Evolutionary conservation across 2,113 vertebrate genomes (phyloP), one percentile per base, ranked within the genome.

Genomic region (Todiramphus chloris): DNA sequence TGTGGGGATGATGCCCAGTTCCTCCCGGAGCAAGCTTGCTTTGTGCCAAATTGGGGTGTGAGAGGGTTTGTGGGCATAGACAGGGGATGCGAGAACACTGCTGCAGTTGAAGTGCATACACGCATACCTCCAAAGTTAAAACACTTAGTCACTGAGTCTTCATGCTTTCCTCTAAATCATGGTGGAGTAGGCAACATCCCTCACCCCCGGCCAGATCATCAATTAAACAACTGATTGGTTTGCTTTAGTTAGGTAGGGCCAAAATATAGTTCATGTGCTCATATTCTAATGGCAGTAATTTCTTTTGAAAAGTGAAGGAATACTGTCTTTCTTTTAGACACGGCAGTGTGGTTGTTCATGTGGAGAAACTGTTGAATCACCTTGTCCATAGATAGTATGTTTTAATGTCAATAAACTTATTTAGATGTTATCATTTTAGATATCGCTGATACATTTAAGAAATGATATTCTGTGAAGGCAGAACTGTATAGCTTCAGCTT

Each of bases 11-110:
- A 25, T 93, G 33, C 30, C 67, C 19, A 4, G 0, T 68, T 82
- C 8, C 5, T 31, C 39, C 31, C 23, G 30, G 51, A 75, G 6
- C 0, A 0, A 72, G 16, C n/a, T 51, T 25, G 7, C 37, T 59
- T 68, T 35, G 12, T 81, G 12, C 20, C 66, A 67, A 39, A 35
- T 8, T 0, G 0, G 21, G 14, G 5, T 28, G 8, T 10, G 33
- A n/a, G 35, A 73, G 28, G 8, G 4, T 13, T 1, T 3, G 19
- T 56, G 58, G 53, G 31, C 46, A 35, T 11, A 28, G 30, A 10
- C 0, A 0, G 18, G 35, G 20, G 1, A 23, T 35, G 17, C 30
- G 66, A 88, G 37, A 46, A 19, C 19, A 2, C 60, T 59, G 69
- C 13, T 1, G 2, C 66, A 60, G 2, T 1, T 53, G n/a, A 44